A percentile compares a stretch with the other conserved stretches of the same genome.
Conservation (phyloP, 2,888 invertebrate species). For the Carabus problematicus region DNA sequence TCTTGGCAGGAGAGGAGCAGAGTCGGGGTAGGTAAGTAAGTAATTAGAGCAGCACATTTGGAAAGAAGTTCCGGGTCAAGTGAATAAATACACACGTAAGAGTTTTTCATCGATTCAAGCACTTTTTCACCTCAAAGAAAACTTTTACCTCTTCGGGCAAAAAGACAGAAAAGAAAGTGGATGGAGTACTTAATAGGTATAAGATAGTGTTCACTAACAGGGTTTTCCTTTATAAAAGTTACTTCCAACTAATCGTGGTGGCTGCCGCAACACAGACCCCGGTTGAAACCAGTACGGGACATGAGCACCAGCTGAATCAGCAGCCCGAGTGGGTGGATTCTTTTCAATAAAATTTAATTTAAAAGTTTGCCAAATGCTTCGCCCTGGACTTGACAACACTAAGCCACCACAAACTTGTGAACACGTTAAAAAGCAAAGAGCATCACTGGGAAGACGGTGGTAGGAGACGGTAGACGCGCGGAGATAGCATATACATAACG, state of each 20-base stretch:
- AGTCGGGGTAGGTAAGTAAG: no score
- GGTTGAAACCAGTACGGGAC: no score
- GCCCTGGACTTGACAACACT: slow-evolving; percentile 35
- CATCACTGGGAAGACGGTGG: background rate
- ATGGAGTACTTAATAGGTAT: slow-evolving; percentile 40
- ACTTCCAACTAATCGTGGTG: slow-evolving; percentile 31
- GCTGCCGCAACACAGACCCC: slow-evolving; percentile 27
- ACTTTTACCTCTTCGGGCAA: slow-evolving; percentile 3
- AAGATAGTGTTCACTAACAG: slow-evolving; percentile 42
- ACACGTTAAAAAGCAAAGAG: slow-evolving; percentile 30
- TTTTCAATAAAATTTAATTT: slow-evolving; percentile 43
- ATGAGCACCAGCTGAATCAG: no score
- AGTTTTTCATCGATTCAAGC: background rate
- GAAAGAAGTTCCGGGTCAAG: background rate
- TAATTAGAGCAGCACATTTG: no score
- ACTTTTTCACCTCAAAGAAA: slow-evolving; percentile 8
- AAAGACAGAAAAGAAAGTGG: slow-evolving; percentile 3
- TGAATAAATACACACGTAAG: slow-evolving; percentile 5
- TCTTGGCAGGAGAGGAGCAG: no score
- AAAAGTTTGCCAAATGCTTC: slow-evolving; percentile 39
- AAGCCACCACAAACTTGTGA: slow-evolving; percentile 31
- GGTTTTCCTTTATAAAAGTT: slow-evolving; percentile 41
- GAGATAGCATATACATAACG: no score
- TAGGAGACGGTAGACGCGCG: no score
- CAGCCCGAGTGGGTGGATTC: slow-evolving; percentile 33